A percentile compares a stretch with the other conserved stretches of the same genome.
These are phyloP conservation scores for Sinosuthora webbiana DNA, from an alignment of 2,113 vertebrate genomes.

Conservation along the genomic window DNA sequence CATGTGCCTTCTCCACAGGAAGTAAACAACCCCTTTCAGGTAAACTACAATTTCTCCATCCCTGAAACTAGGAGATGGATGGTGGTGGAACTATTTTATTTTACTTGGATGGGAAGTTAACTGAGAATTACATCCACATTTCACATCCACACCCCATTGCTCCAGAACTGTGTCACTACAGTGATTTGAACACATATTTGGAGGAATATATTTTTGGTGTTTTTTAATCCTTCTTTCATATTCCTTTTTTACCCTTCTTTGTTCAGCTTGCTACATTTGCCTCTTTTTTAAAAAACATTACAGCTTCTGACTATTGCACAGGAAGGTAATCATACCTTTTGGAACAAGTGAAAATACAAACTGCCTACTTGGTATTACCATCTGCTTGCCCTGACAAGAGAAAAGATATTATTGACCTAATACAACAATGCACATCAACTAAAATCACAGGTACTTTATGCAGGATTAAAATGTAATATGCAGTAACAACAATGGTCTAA, in stretches of 20 bases:
- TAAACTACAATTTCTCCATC: neutral
- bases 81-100: neutral
- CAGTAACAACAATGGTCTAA: neutral
- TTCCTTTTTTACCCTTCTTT: neutral
- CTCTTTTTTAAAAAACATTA: neutral
- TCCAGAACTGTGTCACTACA: neutral
- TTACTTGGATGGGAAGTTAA: neutral
- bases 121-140: neutral
- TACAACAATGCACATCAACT: neutral
- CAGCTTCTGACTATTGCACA: neutral
- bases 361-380: neutral
- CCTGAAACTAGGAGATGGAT: neutral
- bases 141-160: neutral
- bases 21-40: neutral
- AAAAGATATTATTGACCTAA: neutral
- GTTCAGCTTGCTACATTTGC: neutral
- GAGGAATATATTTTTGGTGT: neutral
- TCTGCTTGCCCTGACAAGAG: neutral
- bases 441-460: neutral
- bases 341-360: neutral
- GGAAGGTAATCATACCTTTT: neutral
- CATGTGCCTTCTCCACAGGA: neutral
- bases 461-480: neutral
- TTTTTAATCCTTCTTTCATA: neutral
- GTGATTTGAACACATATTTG: neutral